These are phyloP conservation scores for Aphidius ervi DNA, from an alignment of 1,140 invertebrate species.

Conservation along the genomic window DNA sequence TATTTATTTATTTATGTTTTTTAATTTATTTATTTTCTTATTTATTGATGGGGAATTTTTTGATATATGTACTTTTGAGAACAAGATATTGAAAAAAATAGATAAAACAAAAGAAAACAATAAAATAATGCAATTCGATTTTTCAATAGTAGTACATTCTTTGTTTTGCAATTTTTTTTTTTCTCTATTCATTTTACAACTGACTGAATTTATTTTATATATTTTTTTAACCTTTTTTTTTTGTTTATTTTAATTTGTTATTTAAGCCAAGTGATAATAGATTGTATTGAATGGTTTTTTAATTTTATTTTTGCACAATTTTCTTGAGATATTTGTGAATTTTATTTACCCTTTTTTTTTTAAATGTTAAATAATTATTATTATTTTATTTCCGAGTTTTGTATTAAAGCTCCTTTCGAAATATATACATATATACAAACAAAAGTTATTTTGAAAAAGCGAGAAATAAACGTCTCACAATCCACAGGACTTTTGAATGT, in stretches of 20 bases:
- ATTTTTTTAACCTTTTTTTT: not conserved
- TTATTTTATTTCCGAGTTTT: not conserved
- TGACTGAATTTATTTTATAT: not conserved
- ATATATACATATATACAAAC: constrained; percentile 15
- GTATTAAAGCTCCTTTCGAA: not conserved
- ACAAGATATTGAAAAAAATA: too few species aligned
- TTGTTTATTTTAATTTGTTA: constrained; percentile 6
- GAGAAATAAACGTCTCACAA: constrained; percentile 19
- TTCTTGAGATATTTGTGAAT: not conserved
- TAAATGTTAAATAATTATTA: not conserved
- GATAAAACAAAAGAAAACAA: not conserved
- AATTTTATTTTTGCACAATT: not conserved
- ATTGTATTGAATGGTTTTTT: not conserved
- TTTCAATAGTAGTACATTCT: not conserved
- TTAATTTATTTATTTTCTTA: too few species aligned
- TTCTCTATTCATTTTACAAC: not conserved
- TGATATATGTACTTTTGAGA: too few species aligned
- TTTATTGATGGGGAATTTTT: too few species aligned
- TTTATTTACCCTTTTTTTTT: not conserved
- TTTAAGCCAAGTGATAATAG: constrained; percentile 12
- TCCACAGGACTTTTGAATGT: constrained; percentile 25
- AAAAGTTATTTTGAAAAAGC: constrained; percentile 17
- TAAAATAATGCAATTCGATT: not conserved
- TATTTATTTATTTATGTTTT: too few species aligned
- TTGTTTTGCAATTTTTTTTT: not conserved